A percentile compares a stretch with the other conserved stretches of the same genome.
Conservation (phyloP, 2,113 vertebrate genomes). For the Charina bottae region DNA sequence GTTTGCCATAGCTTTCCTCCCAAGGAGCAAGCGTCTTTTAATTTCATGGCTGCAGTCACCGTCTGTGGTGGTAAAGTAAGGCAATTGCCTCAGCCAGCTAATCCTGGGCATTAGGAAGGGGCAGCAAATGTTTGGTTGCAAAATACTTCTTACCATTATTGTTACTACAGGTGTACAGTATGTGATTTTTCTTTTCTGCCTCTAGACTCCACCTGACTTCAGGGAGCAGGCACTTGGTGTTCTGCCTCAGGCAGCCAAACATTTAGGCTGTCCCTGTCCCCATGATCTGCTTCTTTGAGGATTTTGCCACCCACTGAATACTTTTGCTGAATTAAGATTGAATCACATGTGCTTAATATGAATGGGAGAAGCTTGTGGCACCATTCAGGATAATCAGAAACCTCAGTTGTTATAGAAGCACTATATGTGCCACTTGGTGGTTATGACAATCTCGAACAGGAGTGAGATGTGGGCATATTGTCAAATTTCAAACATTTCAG, state of each 20-base stretch:
- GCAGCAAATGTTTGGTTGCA: neutral
- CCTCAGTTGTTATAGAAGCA: neutral
- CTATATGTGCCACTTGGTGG: neutral
- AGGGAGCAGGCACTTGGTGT: neutral
- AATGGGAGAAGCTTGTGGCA: neutral
- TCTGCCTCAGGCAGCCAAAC: neutral
- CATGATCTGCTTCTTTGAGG: neutral
- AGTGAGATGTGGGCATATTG: neutral
- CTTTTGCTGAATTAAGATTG: neutral
- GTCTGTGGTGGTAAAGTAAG: neutral
- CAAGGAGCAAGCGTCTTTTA: too few relatives aligned
- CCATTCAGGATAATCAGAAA: neutral
- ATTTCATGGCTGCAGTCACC: too few relatives aligned
- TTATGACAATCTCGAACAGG: neutral
- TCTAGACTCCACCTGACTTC: neutral
- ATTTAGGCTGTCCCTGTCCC: neutral
- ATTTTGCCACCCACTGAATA: neutral
- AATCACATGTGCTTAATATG: neutral
- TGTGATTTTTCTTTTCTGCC: neutral
- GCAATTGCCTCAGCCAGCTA: neutral
- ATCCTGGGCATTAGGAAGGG: neutral
- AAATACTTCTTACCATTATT: neutral
- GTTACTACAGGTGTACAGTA: neutral
- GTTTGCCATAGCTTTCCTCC: too few relatives aligned
- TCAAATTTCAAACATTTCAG: neutral